Evolutionary conservation across 2,797 vertebrate genomes (phyloP), one percentile per base, ranked within the genome.

Genomic region (Acipenser ruthenus): DNA sequence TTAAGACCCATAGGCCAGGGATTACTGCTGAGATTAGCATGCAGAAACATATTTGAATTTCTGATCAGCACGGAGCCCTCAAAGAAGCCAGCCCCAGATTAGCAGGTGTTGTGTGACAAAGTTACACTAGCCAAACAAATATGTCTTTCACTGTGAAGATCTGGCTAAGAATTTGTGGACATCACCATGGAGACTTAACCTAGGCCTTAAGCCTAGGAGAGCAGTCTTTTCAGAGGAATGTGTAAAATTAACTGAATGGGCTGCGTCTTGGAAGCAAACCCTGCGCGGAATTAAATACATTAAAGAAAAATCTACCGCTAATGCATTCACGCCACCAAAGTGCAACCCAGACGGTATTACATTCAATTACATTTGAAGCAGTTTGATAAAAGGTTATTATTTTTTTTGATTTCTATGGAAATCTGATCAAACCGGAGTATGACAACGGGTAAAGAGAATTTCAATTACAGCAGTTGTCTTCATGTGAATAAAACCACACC

Each of bases 81-180:
- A 92, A 89, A 92, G 84, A 74, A 78, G 75, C 84, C 89, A 85
- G 89, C 88, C 83, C 78, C 71, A 89, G 90, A 93, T 92, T 92
- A 94, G 91, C 90, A 91, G 92, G 91, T 93, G 91, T 93, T 89
- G 87, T 93, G 84, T 78, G 84, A 87, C 85, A 81, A 88, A 90
- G 90, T 91, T 93, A 94, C 88, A 67, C 77, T 86, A 87, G 91
- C 86, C 93, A 97, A 95, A 95, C 92, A 96, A 95, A 98, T 93
- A 95, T 93, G 92, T 92, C 89, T 93, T 84, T 86, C 84, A 90
- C 88, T 89, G 88, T 88, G 90, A 90, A 90, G 89, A 78, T 84
- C 86, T 89, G 84, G 86, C 85, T 85, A 87, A 88, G 86, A 90
- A 92, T 92, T 88, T 89, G 91, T 90, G 86, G 81, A 83, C 80